Conservation (phyloP, 2,888 invertebrate genomes). For the Cataglyphis albicans region DNA sequence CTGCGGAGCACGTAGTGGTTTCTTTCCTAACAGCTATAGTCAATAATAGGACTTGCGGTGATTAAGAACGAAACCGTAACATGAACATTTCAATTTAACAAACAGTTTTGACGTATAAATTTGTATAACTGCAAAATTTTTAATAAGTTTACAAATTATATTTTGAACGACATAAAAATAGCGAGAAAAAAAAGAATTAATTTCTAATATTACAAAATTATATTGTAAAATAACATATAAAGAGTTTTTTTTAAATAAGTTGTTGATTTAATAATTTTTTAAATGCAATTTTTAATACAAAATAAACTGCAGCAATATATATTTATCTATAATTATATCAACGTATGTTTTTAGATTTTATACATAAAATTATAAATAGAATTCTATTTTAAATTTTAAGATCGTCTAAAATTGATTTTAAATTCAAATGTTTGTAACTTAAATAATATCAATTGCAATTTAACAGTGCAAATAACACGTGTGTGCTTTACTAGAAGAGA, state of each 20-base stretch:
- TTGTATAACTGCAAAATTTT: background rate
- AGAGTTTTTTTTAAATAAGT: background rate
- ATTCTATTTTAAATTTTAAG: background rate
- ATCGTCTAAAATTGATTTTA: background rate
- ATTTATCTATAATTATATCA: background rate
- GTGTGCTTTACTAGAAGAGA: background rate
- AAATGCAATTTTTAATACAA: background rate
- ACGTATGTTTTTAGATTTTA: background rate
- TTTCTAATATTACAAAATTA: background rate
- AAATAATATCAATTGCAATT: conserved; percentile 37
- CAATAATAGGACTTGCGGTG: conserved; percentile 21
- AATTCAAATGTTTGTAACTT: conserved; percentile 17
- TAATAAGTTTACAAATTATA: background rate
- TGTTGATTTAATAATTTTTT: background rate
- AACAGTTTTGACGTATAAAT: conserved; percentile 19
- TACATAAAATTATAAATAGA: background rate
- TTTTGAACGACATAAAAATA: background rate
- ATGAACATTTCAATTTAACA: conserved; percentile 5
- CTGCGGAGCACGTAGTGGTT: conserved; percentile 34
- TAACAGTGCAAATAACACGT: conserved; percentile 6
- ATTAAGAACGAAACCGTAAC: conserved; percentile 5
- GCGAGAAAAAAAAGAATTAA: background rate
- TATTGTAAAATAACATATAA: background rate
- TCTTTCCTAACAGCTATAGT: conserved; percentile 23
- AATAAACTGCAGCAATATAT: background rate